Evolutionary conservation across 1,140 invertebrate species (phyloP), one percentile per base, ranked within the genome.

Genomic region (Bombus huntii): DNA sequence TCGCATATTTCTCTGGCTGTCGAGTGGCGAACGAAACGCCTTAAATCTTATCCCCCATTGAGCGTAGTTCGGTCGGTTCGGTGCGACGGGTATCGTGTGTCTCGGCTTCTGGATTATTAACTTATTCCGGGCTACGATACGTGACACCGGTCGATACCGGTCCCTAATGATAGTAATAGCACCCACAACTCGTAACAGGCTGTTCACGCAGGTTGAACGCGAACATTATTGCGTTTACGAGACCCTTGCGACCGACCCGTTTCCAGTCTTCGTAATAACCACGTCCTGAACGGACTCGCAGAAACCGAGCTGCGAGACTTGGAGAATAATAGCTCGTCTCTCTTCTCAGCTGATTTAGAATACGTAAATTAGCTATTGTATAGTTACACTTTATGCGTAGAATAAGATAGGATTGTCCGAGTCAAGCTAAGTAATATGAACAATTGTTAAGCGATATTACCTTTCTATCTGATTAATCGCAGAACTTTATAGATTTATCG

Each of bases 1-100:
- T 71, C 66, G 83, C 68, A 85, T 73, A 85, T 80, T 85, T 85
- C 83, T 80, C 77, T 39, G 76, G 77, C 77, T 85, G 83, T 85
- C 83, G 31, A 47, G 53, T 65, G 78, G 57, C 59, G 28, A 80
- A 85, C 83, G 83, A 80, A 71, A 80, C 68, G 83, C 83, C 68
- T 85, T 85, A 85, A 85, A 85, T 85, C 83, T 85, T 80, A 31
- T 53, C 37, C 39, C 66, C 68, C 25, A 31, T 80, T n/a, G 68
- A 47, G 53, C 78, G 25, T 28, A 47, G 44, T 47, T 47, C 22
- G 42, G 42, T 15, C 6, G 44, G 13, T 39, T 79, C n/a, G 10
- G 1, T 18, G 22, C 73, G 28, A 15, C 53, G 44, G 28, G 28
- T 77, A 37, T 39, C 57, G 47, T 25, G 44, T 68, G 44, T 37